These are phyloP conservation scores for Drosophila hamatofila DNA, from an alignment of 2,888 invertebrate species.

Conservation along the genomic window DNA sequence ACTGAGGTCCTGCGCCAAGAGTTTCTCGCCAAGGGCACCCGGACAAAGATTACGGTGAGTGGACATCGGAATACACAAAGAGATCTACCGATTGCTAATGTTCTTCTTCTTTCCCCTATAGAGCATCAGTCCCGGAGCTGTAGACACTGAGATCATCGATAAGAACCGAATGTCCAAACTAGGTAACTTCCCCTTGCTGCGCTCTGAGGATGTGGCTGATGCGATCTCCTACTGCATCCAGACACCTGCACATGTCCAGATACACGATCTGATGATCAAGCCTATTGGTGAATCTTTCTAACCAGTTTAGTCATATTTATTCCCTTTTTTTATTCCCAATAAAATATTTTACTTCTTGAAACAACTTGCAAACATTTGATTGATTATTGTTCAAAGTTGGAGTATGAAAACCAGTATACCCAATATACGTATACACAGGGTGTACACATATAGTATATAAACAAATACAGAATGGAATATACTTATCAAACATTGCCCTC, in stretches of 20 bases:
- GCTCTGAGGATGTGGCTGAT: conserved; percentile 76
- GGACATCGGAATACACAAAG: not conserved
- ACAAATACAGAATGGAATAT: not conserved
- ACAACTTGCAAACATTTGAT: not conserved
- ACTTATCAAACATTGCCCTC: not conserved
- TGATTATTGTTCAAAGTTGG: not conserved
- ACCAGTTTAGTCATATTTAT: conserved; percentile 2
- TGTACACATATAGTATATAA: not conserved
- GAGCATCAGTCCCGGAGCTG: conserved; percentile 82
- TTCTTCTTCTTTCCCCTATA: conserved; percentile 17
- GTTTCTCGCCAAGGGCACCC: conserved; percentile 68
- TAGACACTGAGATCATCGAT: conserved; percentile 76
- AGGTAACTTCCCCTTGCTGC: conserved; percentile 36
- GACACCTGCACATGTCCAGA: conserved; percentile 80
- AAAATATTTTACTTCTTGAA: not conserved
- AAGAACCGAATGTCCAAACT: fast-evolving
- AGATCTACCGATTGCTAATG: not conserved
- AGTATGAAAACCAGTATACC: not conserved
- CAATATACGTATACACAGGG: not conserved
- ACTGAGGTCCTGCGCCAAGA: conserved; percentile 84
- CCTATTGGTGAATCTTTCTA: conserved; percentile 73
- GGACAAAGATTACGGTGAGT: conserved; percentile 80
- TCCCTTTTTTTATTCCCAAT: not conserved
- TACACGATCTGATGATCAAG: conserved; percentile 76
- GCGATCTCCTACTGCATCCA: conserved; percentile 76